phyloP scores from a whole-genome alignment of 64 coral and sea anemone species.

The Pocillopora verrucosa region DNA sequence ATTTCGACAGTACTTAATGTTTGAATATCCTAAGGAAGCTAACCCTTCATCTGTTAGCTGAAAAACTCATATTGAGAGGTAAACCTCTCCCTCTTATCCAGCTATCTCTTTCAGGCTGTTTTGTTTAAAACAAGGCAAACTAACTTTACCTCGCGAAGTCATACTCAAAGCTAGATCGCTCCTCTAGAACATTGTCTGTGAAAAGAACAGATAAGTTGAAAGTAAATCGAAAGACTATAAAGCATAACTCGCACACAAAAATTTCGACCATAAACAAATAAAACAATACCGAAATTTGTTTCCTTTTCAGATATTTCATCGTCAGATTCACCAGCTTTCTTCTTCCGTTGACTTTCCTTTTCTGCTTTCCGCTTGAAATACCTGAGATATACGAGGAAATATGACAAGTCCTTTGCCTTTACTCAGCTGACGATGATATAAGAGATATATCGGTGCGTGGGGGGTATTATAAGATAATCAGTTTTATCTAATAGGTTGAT shows the following conservation, averaged over 20 bases:
- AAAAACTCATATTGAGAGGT: too few species aligned
- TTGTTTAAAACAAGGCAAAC: neutral
- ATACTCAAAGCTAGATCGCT: conserved; percentile 20
- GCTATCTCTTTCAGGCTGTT: too few species aligned
- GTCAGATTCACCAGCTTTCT: conserved; percentile 28
- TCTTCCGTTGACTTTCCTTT: conserved; percentile 35
- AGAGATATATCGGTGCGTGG: too few species aligned
- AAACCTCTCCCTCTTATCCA: too few species aligned
- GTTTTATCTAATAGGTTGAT: too few species aligned
- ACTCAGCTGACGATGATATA: too few species aligned
- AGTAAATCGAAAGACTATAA: neutral
- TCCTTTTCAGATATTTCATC: conserved; percentile 29
- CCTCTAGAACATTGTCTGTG: conserved; percentile 38
- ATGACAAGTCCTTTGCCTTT: neutral
- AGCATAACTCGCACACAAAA: neutral
- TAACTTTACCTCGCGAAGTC: conserved; percentile 62
- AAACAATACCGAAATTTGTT: conserved; percentile 18
- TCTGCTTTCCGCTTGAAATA: conserved; percentile 73
- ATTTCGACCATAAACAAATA: neutral
- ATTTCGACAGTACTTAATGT: too few species aligned
- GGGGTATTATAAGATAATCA: too few species aligned
- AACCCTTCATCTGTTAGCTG: too few species aligned
- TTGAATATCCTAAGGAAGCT: too few species aligned
- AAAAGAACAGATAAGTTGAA: neutral
- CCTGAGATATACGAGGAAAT: conserved; percentile 4